Evolutionary conservation across 2,797 vertebrate species (phyloP), one percentile per base, ranked within the genome.

Genomic region (Sebastes hubbsi): DNA sequence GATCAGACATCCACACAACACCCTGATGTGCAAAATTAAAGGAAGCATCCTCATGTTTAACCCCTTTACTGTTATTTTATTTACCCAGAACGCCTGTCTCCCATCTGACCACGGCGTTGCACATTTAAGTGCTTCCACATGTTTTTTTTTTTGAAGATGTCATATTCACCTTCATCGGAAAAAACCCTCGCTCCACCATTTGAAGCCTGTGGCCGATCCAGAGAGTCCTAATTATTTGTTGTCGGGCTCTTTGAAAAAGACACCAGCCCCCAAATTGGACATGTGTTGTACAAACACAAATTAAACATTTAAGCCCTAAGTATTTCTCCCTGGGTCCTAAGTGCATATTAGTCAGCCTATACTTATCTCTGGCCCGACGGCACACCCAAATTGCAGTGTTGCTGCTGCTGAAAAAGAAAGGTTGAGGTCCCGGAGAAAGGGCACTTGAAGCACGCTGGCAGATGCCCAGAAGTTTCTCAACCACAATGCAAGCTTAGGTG

Each of bases 351-450:
- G 91, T 85, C 82, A 91, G 87, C 89, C 94, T 95, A 84, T 94
- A 95, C 93, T 95, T 95, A 95, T 94, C 91, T 92, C 80, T 61
- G 91, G 89, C 86, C 85, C 82, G 80, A 87, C 78, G 91, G 63
- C 93, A 94, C 93, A 90, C 94, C 94, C 93, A 94, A 93, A 94
- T 93, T 94, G 89, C 90, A 94, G 88, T 58, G 77, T 88, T 88
- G 83, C 75, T 90, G 49, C 49, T 52, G 86, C 90, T 73, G 92
- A 69, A 91, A 89, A 88, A 93, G 91, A 94, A 90, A 93, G 90
- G 86, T 63, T 86, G 84, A 86, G 88, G 89, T 88, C 85, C 66
- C 4, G 11, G 69, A 90, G 91, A 91, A 82, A 56, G 70, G 91
- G 78, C 81, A 75, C 87, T 90, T 72, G 70, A 84, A 83, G 85